Evolutionary conservation across 2,888 invertebrate genomes (phyloP).

Genomic region (Eueremaeus valkanovi): DNA sequence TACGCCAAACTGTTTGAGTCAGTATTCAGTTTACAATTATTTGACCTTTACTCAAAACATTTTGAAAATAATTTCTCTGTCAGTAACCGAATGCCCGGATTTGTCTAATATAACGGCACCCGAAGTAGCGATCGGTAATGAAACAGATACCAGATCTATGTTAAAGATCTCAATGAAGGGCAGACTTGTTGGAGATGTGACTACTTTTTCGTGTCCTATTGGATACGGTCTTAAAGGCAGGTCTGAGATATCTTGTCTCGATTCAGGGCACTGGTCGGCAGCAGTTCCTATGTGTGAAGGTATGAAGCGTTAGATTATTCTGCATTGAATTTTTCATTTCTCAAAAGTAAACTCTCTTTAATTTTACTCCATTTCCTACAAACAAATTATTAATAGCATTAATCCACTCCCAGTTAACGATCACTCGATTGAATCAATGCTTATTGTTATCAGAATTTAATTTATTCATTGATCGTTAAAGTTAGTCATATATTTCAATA

Average conservation of each 20-base stretch:
- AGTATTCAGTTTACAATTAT: neutral
- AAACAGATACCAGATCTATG: constrained; percentile 14
- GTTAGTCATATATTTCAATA: too few relatives aligned
- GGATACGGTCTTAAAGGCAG: constrained; percentile 73
- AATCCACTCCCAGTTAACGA: too few relatives aligned
- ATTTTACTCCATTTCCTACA: too few relatives aligned
- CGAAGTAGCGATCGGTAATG: constrained; percentile 33
- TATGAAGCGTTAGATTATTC: too few relatives aligned
- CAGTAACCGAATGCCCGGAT: constrained; percentile 77
- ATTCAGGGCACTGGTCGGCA: constrained; percentile 80
- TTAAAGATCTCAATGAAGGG: constrained; percentile 69
- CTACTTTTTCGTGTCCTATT: constrained; percentile 71
- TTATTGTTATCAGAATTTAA: too few relatives aligned
- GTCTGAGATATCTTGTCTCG: constrained; percentile 64
- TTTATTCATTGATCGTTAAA: too few relatives aligned
- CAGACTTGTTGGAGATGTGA: constrained; percentile 72
- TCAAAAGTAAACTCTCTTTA: too few relatives aligned
- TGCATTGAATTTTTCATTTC: too few relatives aligned
- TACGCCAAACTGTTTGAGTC: constrained; percentile 63
- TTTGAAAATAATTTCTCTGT: neutral
- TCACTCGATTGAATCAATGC: too few relatives aligned
- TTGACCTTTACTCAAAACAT: neutral
- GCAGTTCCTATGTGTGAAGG: constrained; percentile 67
- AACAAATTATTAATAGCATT: too few relatives aligned
- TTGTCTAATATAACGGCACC: constrained; percentile 55